A percentile compares a stretch with the other conserved stretches of the same genome.
Conservation (phyloP, 1,140 invertebrate genomes). For the Procambarus virginalis region DNA sequence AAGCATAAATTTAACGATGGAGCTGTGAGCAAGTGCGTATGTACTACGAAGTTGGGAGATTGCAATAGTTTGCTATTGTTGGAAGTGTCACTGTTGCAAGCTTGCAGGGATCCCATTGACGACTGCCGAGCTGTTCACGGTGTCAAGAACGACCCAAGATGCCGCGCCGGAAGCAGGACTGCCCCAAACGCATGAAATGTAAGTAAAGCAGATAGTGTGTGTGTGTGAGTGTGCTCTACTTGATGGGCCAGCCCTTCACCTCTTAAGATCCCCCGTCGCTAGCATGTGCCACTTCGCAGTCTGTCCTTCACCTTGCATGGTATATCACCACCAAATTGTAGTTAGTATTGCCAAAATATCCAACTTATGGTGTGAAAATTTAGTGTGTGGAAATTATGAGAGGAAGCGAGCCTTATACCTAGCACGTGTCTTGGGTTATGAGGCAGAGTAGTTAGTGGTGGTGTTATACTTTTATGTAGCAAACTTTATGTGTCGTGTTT, state of each 20-base stretch:
- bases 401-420: background rate
- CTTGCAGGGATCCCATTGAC: slow-evolving; percentile 43
- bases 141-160: slow-evolving; percentile 49
- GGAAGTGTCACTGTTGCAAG: slow-evolving; percentile 36
- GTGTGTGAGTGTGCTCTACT: slow-evolving; percentile 2
- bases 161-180: slow-evolving; percentile 70
- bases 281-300: background rate
- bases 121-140: slow-evolving; percentile 23
- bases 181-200: slow-evolving; percentile 71
- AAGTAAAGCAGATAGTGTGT: slow-evolving; percentile 29
- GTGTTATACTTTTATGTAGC: too few species aligned
- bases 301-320: background rate
- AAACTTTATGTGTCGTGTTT: too few species aligned
- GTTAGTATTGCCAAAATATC: background rate
- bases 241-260: background rate
- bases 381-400: too few species aligned
- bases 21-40: slow-evolving; percentile 63
- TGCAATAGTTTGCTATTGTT: slow-evolving; percentile 55
- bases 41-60: slow-evolving; percentile 64
- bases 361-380: background rate
- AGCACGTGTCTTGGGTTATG: background rate
- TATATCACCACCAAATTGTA: background rate
- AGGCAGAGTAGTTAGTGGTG: too few species aligned
- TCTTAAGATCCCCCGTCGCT: background rate
- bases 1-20: slow-evolving; percentile 59